Percentiles rank a stretch among this genome's conserved stretches.
phyloP scores from a whole-genome alignment of 2,888 invertebrate genomes.

The Netelia virgata region DNA sequence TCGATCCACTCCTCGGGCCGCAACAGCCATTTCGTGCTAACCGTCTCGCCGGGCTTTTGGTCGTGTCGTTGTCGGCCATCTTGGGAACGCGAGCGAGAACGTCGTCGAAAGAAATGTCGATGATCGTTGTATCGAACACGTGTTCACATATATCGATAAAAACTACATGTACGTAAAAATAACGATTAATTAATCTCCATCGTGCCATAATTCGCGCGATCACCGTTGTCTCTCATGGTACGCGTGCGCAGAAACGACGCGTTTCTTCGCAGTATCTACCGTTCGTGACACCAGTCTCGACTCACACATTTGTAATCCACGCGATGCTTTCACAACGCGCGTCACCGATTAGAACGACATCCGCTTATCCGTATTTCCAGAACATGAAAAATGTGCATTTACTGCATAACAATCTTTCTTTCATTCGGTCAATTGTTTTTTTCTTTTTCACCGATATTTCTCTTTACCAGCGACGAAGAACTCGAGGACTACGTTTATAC shows the following conservation, averaged over 20 bases:
- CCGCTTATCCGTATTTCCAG: background rate
- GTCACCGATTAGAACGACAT: background rate
- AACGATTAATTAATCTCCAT: constrained; percentile 76
- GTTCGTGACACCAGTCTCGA: background rate
- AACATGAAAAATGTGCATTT: background rate
- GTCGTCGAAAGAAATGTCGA: constrained; percentile 24
- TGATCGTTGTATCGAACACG: constrained; percentile 72
- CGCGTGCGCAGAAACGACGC: background rate
- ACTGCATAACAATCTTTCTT: background rate
- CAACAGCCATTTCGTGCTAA: constrained; percentile 27
- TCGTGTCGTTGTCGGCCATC: constrained; percentile 78
- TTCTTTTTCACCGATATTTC: background rate
- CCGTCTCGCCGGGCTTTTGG: constrained; percentile 52
- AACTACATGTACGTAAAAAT: constrained; percentile 74
- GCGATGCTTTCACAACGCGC: background rate
- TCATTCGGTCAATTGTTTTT: background rate
- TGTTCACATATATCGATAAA: background rate
- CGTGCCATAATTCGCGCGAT: constrained; percentile 37
- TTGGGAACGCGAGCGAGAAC: constrained; percentile 75
- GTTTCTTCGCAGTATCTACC: constrained; percentile 19
- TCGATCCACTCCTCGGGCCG: constrained; percentile 24
- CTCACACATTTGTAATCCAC: background rate
- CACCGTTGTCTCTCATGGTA: constrained; percentile 10
- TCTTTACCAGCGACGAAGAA: too few species aligned
- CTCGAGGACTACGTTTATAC: too few species aligned